Evolutionary conservation across 1,140 invertebrate species (phyloP).

Genomic region (Ylistrum balloti): DNA sequence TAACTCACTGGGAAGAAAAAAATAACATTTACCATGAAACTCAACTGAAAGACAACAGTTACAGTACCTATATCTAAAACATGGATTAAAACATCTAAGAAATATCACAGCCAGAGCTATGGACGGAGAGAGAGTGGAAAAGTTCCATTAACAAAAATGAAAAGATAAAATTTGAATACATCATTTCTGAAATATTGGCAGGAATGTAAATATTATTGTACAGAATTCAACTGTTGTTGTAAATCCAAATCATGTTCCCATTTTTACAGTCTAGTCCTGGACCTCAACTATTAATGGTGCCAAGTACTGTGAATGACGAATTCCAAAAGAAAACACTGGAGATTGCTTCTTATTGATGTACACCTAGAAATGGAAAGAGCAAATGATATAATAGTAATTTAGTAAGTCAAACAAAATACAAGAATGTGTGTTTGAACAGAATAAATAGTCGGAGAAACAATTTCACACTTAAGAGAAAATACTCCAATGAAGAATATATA

Average conservation of each 20-base stretch:
- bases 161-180: conserved; percentile 12
- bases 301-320: conserved; percentile 91
- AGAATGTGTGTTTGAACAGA: too few species aligned
- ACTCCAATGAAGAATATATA: too few species aligned
- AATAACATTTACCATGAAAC: neutral
- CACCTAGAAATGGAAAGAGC: conserved; percentile 73
- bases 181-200: conserved; percentile 26
- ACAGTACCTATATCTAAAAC: neutral
- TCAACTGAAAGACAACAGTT: conserved; percentile 16
- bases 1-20: neutral
- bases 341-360: conserved; percentile 74
- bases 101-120: conserved; percentile 29
- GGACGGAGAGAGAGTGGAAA: neutral
- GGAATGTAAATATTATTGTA: neutral
- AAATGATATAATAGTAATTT: neutral
- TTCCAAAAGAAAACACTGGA: conserved; percentile 91
- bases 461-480: too few species aligned
- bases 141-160: neutral
- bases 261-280: conserved; percentile 45
- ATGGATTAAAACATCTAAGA: neutral
- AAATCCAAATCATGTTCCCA: neutral
- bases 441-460: too few species aligned
- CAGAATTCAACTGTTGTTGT: conserved; percentile 7
- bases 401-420: too few species aligned
- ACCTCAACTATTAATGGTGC: conserved; percentile 78